Conservation (phyloP, 2,888 invertebrate genomes). For the Willowsia nigromaculata region DNA sequence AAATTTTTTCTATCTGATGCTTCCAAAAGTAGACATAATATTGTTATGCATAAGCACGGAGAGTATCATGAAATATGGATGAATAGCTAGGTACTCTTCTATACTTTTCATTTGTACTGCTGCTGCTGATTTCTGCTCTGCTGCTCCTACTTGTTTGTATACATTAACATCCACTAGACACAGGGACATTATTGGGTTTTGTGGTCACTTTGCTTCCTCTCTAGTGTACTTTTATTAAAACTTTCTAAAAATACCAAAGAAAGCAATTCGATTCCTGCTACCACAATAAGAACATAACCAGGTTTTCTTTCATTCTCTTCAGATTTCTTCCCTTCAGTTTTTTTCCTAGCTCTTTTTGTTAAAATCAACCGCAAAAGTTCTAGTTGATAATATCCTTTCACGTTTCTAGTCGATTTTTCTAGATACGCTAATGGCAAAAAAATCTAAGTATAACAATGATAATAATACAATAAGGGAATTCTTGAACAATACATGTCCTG, state of each 20-base stretch:
- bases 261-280: neutral
- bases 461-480: too few species aligned
- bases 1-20: constrained; percentile 1
- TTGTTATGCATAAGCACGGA: constrained; percentile 12
- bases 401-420: too few species aligned
- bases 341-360: neutral
- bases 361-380: too few species aligned
- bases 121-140: neutral
- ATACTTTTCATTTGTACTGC: neutral
- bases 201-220: neutral
- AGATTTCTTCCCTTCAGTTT: neutral
- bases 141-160: neutral
- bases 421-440: too few species aligned
- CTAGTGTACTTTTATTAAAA: neutral
- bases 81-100: neutral
- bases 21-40: constrained; percentile 11
- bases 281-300: neutral
- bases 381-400: too few species aligned
- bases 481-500: too few species aligned
- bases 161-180: neutral
- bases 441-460: too few species aligned
- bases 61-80: constrained; percentile 44
- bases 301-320: neutral
- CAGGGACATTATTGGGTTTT: constrained; percentile 9
- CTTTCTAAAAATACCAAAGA: neutral